Conservation (phyloP, 2,113 vertebrate species). For the Pseudorasbora parva region DNA sequence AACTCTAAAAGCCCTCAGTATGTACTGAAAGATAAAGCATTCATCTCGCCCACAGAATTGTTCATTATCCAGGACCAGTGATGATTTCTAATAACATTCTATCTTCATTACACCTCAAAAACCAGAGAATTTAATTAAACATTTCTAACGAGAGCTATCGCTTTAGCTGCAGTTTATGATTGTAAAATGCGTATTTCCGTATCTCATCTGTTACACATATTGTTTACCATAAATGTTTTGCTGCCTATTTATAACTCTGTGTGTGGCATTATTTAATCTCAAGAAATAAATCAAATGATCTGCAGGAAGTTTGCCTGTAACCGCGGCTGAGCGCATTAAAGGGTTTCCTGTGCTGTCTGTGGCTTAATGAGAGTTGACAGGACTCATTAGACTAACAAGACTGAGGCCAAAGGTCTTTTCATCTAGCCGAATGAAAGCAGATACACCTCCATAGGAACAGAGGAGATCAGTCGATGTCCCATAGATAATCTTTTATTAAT, state of each 20-base stretch:
- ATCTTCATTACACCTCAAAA: not conserved
- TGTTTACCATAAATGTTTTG: conserved; percentile 16
- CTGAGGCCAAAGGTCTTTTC: conserved; percentile 21
- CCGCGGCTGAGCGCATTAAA: conserved; percentile 11
- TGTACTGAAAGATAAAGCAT: conserved; percentile 34
- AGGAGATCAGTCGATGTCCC: not conserved
- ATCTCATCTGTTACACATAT: not conserved
- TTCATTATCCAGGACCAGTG: not conserved
- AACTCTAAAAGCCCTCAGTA: conserved; percentile 13
- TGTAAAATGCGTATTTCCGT: not conserved
- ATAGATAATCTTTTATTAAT: conserved; percentile 22
- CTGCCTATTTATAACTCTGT: conserved; percentile 5
- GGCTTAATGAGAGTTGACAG: conserved; percentile 39
- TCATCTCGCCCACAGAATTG: not conserved
- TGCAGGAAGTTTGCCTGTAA: conserved; percentile 26
- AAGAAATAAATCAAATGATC: conserved; percentile 9
- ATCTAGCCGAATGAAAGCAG: conserved; percentile 9
- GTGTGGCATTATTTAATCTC: not conserved
- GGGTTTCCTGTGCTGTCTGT: conserved; percentile 20
- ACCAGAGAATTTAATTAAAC: not conserved
- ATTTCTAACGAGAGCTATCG: not conserved
- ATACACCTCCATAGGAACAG: conserved; percentile 1
- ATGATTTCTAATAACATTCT: not conserved
- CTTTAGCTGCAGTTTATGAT: not conserved
- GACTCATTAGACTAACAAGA: conserved; percentile 30